Evolutionary conservation across 2,113 vertebrate genomes (phyloP), one percentile per base, ranked within the genome.

Genomic region (Menura novaehollandiae): DNA sequence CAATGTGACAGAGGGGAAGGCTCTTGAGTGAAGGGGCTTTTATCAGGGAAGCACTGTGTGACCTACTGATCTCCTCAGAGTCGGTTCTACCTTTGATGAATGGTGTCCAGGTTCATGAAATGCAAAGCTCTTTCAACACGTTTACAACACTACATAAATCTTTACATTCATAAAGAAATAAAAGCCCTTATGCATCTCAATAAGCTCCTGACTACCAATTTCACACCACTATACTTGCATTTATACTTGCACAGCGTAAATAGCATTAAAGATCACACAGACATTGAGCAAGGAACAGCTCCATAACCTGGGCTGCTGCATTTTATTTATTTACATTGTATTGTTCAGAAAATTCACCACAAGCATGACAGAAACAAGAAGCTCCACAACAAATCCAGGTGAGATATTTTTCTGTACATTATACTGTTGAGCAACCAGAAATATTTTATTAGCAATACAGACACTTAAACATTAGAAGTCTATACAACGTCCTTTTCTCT

Each of bases 401-500:
- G 13, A 44, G 9, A 23, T 44, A 63, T 85, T 68, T 56, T 82
- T 67, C 52, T 71, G 58, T 86, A 74, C 59, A 44, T 77, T 51
- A 1, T 37, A 72, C 46, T 76, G 91, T 87, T 46, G 55, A 56
- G 33, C 63, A 89, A 83, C 10, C 27, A 77, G 11, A 60, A 72
- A 39, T 59, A 68, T 43, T 43, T 85, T 52, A 69, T 41, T 78
- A 76, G 37, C 52, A 76, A 62, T 30, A 82, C 7, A 84, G 46
- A 93, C 16, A 47, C 22, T 59, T 78, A 60, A 43, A 81, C 71
- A 78, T 95, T 98, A 99, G 96, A 99, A 99, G 97, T 99, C 99
- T 93, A 99, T 98, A 96, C 99, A 99, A 82, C 99, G 99, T 83
- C 99, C 99, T 97, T 99, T 99, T 93, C 99, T 98, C 94, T 99